phyloP scores from a whole-genome alignment of 2,113 vertebrate genomes.

The Hylia prasina region DNA sequence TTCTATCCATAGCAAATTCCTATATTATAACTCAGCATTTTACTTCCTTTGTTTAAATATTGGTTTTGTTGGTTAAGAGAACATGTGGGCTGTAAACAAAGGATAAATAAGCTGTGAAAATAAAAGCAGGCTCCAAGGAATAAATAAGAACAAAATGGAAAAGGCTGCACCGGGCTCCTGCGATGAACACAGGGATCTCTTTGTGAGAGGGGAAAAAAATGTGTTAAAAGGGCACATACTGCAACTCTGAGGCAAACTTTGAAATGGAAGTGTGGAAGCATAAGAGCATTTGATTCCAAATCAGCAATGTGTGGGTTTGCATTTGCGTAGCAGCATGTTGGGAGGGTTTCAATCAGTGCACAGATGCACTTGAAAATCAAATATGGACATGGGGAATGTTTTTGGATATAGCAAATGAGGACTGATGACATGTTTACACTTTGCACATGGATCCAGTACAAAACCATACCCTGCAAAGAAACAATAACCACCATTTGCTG shows the following conservation, averaged over 20 bases:
- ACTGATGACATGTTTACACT: constrained; percentile 80
- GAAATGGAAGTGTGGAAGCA: constrained; percentile 68
- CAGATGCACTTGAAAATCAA: constrained; percentile 83
- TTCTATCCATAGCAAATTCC: constrained; percentile 53
- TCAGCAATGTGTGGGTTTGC: constrained; percentile 75
- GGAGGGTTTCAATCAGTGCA: constrained; percentile 78
- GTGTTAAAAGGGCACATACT: constrained; percentile 64
- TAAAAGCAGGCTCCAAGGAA: constrained; percentile 59
- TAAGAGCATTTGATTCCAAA: constrained; percentile 73
- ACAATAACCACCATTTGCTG: constrained; percentile 80
- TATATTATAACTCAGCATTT: constrained; percentile 53
- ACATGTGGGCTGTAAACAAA: constrained; percentile 61
- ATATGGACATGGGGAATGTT: constrained; percentile 78
- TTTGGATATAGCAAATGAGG: constrained; percentile 79
- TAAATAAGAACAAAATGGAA: constrained; percentile 56
- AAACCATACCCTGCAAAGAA: constrained; percentile 76
- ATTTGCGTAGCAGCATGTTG: constrained; percentile 77
- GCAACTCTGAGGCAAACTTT: constrained; percentile 70
- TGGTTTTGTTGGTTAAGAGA: constrained; percentile 68
- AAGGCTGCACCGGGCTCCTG: constrained; percentile 39
- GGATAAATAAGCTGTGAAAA: constrained; percentile 44
- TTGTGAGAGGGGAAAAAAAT: constrained; percentile 13
- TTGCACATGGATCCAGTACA: constrained; percentile 78
- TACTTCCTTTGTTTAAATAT: constrained; percentile 59
- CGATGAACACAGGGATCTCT: constrained; percentile 60